These are phyloP conservation scores for Hydra vulgaris DNA, from an alignment of 30 jellyfish, hydroid and myxozoan species.

Conservation along the genomic window DNA sequence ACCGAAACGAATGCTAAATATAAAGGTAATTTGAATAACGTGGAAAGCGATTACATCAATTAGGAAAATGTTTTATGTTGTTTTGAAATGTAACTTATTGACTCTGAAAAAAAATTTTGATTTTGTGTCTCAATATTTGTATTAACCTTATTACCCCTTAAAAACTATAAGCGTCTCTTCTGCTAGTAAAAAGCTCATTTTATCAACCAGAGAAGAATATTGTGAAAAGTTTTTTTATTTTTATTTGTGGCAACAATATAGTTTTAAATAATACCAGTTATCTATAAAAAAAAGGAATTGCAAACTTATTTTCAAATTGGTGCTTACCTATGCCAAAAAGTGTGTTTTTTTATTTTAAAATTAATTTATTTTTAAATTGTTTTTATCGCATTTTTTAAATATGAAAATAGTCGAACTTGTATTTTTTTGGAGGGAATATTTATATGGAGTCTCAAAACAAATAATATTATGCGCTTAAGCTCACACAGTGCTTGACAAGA, in stretches of 20 bases:
- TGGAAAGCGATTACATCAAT: neutral
- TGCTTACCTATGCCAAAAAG: neutral
- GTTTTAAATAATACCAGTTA: too few species aligned
- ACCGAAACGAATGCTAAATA: neutral
- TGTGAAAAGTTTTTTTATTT: neutral
- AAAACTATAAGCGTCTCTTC: slow-evolving; percentile 1
- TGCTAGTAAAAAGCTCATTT: neutral
- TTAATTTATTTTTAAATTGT: neutral
- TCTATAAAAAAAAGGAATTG: neutral
- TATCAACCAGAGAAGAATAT: neutral
- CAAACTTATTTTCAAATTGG: neutral
- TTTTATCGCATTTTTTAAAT: neutral
- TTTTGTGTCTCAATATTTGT: neutral
- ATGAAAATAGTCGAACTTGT: neutral
- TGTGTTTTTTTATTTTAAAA: neutral
- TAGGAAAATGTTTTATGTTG: neutral
- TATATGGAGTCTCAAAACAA: neutral
- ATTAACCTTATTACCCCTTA: slow-evolving; percentile 2
- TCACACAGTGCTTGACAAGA: neutral
- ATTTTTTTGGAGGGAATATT: neutral
- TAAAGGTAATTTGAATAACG: neutral
- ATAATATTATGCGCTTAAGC: neutral
- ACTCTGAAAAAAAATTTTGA: neutral
- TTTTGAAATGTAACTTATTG: neutral
- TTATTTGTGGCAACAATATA: neutral